These are phyloP conservation scores for Eriosoma lanigerum DNA, from an alignment of 1,140 invertebrate species.

Conservation along the genomic window DNA sequence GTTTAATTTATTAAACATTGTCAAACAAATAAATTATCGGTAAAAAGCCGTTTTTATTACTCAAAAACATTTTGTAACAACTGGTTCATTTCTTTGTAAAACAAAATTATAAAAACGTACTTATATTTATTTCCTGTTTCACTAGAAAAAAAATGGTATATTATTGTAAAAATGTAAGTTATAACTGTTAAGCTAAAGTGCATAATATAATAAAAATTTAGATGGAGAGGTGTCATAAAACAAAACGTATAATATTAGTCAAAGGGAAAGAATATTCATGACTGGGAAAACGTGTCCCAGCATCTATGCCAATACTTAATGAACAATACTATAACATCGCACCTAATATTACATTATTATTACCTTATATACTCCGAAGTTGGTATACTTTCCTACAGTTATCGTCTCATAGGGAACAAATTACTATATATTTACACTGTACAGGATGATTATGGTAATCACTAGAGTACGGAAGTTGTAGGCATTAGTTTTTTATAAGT, in stretches of 20 bases:
- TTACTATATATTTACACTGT: neutral
- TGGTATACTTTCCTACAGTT: too few relatives aligned
- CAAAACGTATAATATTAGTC: neutral
- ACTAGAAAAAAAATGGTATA: neutral
- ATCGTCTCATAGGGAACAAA: neutral
- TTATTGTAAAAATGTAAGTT: too few relatives aligned
- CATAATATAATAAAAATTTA: neutral
- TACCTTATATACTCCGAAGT: too few relatives aligned
- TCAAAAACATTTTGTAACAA: neutral
- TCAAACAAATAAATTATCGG: constrained; percentile 1
- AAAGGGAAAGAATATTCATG: constrained; percentile 49
- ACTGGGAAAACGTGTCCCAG: constrained; percentile 26
- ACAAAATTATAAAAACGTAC: neutral
- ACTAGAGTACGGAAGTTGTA: too few relatives aligned
- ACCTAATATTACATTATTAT: too few relatives aligned
- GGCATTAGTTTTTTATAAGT: too few relatives aligned
- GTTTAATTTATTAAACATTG: neutral
- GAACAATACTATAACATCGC: neutral
- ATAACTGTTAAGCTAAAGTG: too few relatives aligned
- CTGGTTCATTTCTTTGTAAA: constrained; percentile 21
- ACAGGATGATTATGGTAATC: too few relatives aligned
- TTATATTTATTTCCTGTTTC: neutral
- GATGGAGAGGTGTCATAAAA: neutral
- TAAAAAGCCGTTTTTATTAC: neutral
- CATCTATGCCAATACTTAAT: constrained; percentile 39